Evolutionary conservation across 2,797 vertebrate genomes (phyloP).

Genomic region (Pantherophis vulpinus): DNA sequence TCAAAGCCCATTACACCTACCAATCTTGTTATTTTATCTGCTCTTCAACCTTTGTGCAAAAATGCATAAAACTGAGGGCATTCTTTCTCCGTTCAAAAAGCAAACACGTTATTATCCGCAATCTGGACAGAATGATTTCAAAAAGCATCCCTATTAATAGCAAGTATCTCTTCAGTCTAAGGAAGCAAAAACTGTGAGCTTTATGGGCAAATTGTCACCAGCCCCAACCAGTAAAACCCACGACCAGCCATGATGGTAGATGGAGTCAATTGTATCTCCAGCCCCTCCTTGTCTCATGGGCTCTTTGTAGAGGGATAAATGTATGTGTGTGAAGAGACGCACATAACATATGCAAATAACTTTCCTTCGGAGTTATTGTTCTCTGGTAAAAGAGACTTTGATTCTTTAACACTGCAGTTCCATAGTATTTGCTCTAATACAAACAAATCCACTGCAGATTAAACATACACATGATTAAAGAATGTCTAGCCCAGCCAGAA

Average conservation of each 20-base stretch:
- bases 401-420: neutral
- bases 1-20: neutral
- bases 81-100: neutral
- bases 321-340: neutral
- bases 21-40: neutral
- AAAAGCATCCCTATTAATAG: neutral
- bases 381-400: neutral
- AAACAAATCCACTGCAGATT: slow-evolving; percentile 36
- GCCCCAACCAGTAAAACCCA: neutral
- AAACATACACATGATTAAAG: slow-evolving; percentile 42
- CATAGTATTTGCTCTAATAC: neutral
- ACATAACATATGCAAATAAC: neutral
- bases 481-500: slow-evolving; percentile 49
- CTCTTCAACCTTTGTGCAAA: neutral
- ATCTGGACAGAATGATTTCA: neutral
- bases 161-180: neutral
- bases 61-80: neutral
- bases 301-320: neutral
- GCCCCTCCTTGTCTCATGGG: neutral
- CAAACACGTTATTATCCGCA: neutral
- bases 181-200: neutral
- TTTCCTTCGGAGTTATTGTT: neutral
- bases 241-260: neutral
- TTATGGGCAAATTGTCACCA: neutral
- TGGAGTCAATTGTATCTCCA: neutral